Conservation (phyloP, 2,797 vertebrate genomes). For the Megaceryle alcyon region DNA sequence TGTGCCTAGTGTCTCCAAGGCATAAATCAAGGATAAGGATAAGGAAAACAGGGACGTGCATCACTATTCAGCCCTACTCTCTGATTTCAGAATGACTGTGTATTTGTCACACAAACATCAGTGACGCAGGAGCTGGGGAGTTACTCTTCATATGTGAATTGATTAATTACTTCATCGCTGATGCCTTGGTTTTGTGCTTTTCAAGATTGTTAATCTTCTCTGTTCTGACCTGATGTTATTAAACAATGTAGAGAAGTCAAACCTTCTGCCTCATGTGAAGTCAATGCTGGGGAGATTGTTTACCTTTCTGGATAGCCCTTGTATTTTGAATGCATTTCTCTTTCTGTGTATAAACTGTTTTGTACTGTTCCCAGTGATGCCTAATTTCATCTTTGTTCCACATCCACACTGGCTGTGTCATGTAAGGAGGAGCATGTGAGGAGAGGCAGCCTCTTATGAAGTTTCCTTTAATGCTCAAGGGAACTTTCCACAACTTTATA, state of each 20-base stretch:
- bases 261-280: background rate
- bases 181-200: background rate
- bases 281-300: background rate
- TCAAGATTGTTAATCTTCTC: background rate
- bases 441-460: background rate
- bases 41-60: fast-evolving
- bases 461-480: background rate
- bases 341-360: background rate
- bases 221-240: background rate
- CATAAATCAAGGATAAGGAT: background rate
- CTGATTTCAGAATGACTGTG: background rate
- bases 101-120: background rate
- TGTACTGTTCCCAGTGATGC: background rate
- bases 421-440: background rate
- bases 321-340: background rate
- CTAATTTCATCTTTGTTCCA: background rate
- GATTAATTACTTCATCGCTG: background rate
- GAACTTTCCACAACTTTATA: background rate
- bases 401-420: background rate
- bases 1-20: background rate
- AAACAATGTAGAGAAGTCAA: background rate
- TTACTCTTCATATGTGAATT: background rate
- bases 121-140: background rate
- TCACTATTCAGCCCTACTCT: background rate
- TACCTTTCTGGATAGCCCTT: background rate